phyloP scores from a whole-genome alignment of 1,140 invertebrate genomes.

The Pararge aegeria region DNA sequence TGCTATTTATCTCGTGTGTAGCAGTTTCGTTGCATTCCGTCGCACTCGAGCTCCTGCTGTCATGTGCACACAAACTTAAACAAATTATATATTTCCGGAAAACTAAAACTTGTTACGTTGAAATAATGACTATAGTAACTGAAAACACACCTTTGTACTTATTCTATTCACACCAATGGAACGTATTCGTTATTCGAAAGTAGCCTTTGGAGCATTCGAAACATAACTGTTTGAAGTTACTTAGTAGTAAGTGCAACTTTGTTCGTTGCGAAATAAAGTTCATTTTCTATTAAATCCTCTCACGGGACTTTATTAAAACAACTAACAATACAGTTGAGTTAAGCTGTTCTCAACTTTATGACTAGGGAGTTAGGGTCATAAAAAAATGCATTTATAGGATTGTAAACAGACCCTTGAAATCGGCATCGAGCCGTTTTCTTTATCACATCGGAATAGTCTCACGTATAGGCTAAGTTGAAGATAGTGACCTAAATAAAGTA shows the following conservation, averaged over 20 bases:
- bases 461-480: slow-evolving; percentile 23
- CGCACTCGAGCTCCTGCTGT: slow-evolving; percentile 58
- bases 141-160: slow-evolving; percentile 8
- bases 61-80: slow-evolving; percentile 36
- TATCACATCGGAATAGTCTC: slow-evolving; percentile 24
- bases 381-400: neutral
- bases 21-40: slow-evolving; percentile 52
- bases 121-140: slow-evolving; percentile 21
- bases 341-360: slow-evolving; percentile 9
- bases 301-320: slow-evolving; percentile 3
- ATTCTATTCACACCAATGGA: slow-evolving; percentile 16
- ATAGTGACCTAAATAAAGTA: slow-evolving; percentile 28
- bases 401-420: slow-evolving; percentile 23
- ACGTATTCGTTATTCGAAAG: slow-evolving; percentile 28
- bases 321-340: neutral
- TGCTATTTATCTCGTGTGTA: slow-evolving; percentile 36
- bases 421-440: slow-evolving; percentile 22
- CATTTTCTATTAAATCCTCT: neutral
- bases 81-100: slow-evolving; percentile 2
- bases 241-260: slow-evolving; percentile 6
- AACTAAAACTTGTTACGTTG: slow-evolving; percentile 26
- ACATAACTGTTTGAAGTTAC: slow-evolving; percentile 16
- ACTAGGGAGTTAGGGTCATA: neutral
- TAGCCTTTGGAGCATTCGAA: slow-evolving; percentile 23
- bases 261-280: neutral